Conservation (phyloP, 2,797 vertebrate species). For the Balearica regulorum region DNA sequence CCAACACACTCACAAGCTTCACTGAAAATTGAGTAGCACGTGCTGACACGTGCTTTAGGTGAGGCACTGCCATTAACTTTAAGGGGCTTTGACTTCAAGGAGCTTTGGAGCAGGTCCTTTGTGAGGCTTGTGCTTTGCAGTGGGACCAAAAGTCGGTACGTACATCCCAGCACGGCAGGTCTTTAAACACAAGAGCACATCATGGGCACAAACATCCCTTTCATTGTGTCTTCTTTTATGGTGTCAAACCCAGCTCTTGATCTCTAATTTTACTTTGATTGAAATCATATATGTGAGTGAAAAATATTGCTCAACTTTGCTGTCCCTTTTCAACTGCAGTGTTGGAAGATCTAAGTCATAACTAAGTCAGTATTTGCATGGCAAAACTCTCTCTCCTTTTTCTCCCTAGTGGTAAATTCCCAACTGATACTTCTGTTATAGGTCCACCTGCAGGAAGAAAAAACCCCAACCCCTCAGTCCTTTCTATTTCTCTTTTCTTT, state of each 20-base stretch:
- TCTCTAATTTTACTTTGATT: neutral
- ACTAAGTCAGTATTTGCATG: neutral
- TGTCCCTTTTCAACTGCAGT: neutral
- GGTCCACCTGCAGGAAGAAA: neutral
- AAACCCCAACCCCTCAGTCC: neutral
- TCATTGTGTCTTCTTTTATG: neutral
- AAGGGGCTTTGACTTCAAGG: neutral
- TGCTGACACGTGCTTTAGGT: neutral
- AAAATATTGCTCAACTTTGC: neutral
- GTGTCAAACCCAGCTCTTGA: neutral
- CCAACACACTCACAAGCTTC: neutral
- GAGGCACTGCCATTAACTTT: neutral
- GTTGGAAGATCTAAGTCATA: neutral
- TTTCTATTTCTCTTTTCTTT: neutral
- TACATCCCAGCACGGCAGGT: neutral
- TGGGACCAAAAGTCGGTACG: neutral
- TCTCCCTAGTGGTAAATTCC: neutral
- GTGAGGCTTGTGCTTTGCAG: neutral
- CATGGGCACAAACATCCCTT: neutral
- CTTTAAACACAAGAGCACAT: neutral
- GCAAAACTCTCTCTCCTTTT: neutral
- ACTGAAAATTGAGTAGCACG: neutral
- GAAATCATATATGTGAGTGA: neutral
- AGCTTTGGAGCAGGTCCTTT: neutral
- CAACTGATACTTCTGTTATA: neutral